Evolutionary conservation across 2,888 invertebrate genomes (phyloP).

Genomic region (Nasonovia ribisnigri): DNA sequence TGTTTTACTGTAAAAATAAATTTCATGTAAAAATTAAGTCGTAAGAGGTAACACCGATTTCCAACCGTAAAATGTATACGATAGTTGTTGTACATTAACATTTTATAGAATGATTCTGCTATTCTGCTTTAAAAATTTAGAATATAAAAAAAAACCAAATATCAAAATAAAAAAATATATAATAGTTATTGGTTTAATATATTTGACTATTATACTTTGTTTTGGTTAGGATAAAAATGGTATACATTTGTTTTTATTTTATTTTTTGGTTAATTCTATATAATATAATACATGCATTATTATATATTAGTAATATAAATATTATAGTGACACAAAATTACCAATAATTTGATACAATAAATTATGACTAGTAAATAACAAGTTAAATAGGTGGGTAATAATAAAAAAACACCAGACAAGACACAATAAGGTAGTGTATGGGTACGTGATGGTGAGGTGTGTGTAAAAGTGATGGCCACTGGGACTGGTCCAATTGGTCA

Average conservation of each 20-base stretch:
- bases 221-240: neutral
- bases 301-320: no score
- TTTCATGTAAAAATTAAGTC: neutral
- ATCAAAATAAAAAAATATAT: no score
- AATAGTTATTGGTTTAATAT: neutral
- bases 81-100: neutral
- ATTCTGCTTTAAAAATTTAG: no score
- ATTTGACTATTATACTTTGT: neutral
- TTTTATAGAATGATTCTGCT: neutral
- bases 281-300: neutral
- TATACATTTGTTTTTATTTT: neutral
- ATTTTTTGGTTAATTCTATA: neutral
- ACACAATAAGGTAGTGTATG: no score
- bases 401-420: no score
- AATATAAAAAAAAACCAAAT: neutral
- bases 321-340: neutral
- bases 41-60: neutral
- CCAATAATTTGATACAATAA: no score
- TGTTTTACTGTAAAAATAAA: neutral
- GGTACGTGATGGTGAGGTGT: no score
- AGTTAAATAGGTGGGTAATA: no score
- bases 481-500: no score
- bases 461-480: no score
- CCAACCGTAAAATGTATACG: neutral
- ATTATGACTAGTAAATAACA: no score